Conservation (phyloP, 2,888 invertebrate species). For the Spodoptera exigua region DNA sequence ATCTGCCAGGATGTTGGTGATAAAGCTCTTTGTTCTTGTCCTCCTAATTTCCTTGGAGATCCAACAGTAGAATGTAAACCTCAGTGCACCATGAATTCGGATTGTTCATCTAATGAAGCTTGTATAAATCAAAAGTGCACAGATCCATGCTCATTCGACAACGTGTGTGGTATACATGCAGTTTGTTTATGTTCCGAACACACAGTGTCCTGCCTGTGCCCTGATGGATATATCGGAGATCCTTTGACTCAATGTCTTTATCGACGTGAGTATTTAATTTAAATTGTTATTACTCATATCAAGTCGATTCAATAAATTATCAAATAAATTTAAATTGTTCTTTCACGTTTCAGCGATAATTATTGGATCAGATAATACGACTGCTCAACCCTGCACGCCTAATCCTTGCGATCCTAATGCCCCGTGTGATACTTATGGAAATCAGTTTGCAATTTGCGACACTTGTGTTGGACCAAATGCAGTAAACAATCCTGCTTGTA, state of each 20-base stretch:
- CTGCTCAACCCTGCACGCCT: constrained; percentile 92
- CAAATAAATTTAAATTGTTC: not conserved
- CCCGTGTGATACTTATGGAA: constrained; percentile 92
- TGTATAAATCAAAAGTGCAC: constrained; percentile 93
- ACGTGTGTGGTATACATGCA: constrained; percentile 94
- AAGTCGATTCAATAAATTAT: not conserved
- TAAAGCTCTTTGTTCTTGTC: constrained; percentile 93
- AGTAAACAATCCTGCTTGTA: constrained; percentile 92
- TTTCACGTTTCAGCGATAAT: constrained; percentile 80
- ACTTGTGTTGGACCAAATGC: constrained; percentile 92
- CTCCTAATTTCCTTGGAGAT: constrained; percentile 93
- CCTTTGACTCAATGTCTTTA: constrained; percentile 93
- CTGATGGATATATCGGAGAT: constrained; percentile 94
- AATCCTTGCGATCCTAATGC: constrained; percentile 93
- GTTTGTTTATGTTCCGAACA: constrained; percentile 94
- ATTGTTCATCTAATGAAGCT: constrained; percentile 92
- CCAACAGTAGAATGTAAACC: constrained; percentile 93
- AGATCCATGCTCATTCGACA: constrained; percentile 92
- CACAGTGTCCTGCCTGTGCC: constrained; percentile 94
- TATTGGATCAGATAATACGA: constrained; percentile 89
- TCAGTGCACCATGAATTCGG: constrained; percentile 95
- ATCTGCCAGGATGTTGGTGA: constrained; percentile 92
- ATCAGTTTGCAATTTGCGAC: constrained; percentile 94
- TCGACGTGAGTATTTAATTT: constrained; percentile 78
- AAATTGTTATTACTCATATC: not conserved